Evolutionary conservation across 1,140 invertebrate genomes (phyloP).

Genomic region (Aphaenogaster floridana): DNA sequence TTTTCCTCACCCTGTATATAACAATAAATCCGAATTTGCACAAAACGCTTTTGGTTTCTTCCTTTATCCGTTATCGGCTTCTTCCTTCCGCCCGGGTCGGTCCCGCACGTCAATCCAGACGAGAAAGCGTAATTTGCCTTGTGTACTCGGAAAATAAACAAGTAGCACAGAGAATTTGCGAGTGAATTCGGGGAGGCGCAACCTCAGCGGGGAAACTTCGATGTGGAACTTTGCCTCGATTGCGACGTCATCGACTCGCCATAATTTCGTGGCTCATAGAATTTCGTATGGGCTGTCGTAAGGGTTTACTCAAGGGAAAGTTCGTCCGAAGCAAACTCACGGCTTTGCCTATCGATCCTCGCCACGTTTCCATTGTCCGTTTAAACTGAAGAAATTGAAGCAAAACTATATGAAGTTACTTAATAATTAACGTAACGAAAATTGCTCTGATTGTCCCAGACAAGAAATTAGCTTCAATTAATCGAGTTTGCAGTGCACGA

Average conservation of each 20-base stretch:
- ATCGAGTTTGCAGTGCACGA: not conserved
- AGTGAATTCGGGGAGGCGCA: constrained; percentile 18
- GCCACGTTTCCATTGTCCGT: not conserved
- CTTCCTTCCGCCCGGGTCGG: not conserved
- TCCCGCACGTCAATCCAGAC: not conserved
- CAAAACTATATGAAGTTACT: not conserved
- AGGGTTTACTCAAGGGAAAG: not conserved
- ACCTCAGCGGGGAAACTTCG: constrained; percentile 5
- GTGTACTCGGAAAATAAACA: constrained; percentile 47
- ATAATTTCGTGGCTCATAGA: constrained; percentile 54
- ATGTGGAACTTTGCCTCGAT: constrained; percentile 26
- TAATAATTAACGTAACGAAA: constrained; percentile 8
- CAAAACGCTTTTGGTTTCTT: not conserved
- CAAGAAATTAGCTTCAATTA: not conserved
- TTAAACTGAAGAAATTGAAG: not conserved
- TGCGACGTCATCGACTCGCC: constrained; percentile 29
- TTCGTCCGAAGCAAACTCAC: constrained; percentile 15
- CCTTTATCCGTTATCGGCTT: not conserved
- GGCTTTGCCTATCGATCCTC: not conserved
- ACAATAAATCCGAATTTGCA: not conserved
- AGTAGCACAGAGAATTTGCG: constrained; percentile 36
- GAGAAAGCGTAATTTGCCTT: constrained; percentile 41
- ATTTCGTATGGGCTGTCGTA: constrained; percentile 29
- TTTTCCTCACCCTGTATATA: too few relatives aligned
- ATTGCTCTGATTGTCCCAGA: not conserved